These are phyloP conservation scores for Chaitophorus viminalis DNA, from an alignment of 2,888 invertebrate species.

Conservation along the genomic window DNA sequence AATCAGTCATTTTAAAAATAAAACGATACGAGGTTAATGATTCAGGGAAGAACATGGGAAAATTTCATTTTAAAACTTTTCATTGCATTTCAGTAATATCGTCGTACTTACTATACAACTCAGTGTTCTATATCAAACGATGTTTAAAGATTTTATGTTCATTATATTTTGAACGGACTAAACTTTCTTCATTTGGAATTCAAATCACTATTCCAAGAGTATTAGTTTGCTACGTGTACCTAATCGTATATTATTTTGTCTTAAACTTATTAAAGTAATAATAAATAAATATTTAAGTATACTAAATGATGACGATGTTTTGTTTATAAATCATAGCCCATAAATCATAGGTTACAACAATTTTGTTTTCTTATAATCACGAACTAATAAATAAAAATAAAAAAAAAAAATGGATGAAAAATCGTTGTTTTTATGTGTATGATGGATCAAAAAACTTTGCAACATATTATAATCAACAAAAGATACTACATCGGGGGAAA, in stretches of 20 bases:
- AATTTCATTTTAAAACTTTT: slow-evolving; percentile 6
- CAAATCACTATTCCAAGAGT: too few species aligned
- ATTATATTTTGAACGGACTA: neutral
- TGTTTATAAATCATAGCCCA: too few species aligned
- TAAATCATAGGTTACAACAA: too few species aligned
- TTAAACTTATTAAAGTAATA: too few species aligned
- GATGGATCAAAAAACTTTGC: neutral
- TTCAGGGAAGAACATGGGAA: neutral
- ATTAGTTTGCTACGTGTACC: too few species aligned
- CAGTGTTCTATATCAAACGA: neutral
- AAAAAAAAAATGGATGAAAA: too few species aligned
- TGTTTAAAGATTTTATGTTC: neutral
- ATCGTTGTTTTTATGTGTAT: neutral
- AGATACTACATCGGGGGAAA: neutral
- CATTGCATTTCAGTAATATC: neutral
- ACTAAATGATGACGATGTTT: too few species aligned
- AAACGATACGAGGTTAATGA: neutral
- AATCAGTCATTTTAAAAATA: neutral
- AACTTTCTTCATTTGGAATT: neutral
- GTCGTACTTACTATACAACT: neutral
- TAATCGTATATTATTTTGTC: too few species aligned
- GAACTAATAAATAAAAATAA: too few species aligned
- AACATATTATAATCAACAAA: neutral
- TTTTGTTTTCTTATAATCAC: too few species aligned
- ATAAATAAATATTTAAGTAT: too few species aligned